These are phyloP conservation scores for Linepithema humile DNA, from an alignment of 1,140 invertebrate species.

Conservation along the genomic window DNA sequence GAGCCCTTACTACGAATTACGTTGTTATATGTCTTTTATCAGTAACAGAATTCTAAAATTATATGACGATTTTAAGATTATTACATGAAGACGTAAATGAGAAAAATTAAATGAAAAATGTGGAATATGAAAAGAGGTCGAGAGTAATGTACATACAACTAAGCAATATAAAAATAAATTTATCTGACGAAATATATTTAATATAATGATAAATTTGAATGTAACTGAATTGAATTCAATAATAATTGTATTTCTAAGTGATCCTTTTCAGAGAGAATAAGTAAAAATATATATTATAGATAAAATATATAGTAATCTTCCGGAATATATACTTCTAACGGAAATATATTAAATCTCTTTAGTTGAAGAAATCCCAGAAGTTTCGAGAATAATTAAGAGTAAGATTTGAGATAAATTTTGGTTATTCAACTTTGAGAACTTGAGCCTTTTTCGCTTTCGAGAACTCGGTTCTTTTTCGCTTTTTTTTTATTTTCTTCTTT, in stretches of 20 bases:
- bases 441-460: neutral
- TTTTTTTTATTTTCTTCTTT: neutral
- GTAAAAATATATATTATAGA: no score
- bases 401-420: neutral
- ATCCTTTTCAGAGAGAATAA: no score
- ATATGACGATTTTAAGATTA: neutral
- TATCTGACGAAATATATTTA: no score
- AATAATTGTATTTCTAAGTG: neutral
- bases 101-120: neutral
- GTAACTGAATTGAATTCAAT: neutral
- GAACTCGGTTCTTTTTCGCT: neutral
- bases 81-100: neutral
- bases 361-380: neutral
- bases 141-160: neutral
- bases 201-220: no score
- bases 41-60: neutral
- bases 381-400: neutral
- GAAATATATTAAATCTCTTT: neutral
- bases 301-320: no score
- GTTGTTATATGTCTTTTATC: neutral
- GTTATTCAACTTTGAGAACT: neutral
- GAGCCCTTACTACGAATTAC: neutral
- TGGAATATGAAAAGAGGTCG: neutral
- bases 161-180: no score
- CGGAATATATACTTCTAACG: neutral